phyloP scores from a whole-genome alignment of 2,888 invertebrate species.

The Saturnia pavonia region DNA sequence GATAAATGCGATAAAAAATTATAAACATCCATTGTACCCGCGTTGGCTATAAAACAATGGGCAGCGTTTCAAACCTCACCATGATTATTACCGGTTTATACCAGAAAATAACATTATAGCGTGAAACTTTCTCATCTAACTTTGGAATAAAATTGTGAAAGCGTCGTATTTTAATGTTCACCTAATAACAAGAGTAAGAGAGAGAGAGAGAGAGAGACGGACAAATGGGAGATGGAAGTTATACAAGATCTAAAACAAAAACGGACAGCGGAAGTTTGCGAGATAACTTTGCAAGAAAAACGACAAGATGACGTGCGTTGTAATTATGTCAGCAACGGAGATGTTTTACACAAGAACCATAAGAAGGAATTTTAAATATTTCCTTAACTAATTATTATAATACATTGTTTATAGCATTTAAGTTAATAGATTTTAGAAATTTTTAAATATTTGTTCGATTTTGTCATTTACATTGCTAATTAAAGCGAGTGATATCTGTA shows the following conservation, averaged over 20 bases:
- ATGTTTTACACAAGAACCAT: neutral
- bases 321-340: neutral
- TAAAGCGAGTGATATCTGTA: neutral
- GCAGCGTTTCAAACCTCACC: slow-evolving; percentile 21
- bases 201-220: neutral
- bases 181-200: slow-evolving; percentile 22
- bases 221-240: slow-evolving; percentile 3
- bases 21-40: neutral
- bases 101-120: slow-evolving; percentile 32
- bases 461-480: neutral
- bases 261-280: slow-evolving; percentile 3
- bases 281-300: slow-evolving; percentile 2
- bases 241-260: neutral
- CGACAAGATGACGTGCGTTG: neutral
- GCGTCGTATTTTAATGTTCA: slow-evolving; percentile 30
- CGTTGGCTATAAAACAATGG: slow-evolving; percentile 28
- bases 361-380: neutral
- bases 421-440: neutral
- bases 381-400: too few species aligned
- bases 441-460: neutral
- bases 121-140: slow-evolving; percentile 45
- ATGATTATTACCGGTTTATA: slow-evolving; percentile 29
- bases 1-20: neutral
- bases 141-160: slow-evolving; percentile 40
- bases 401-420: too few species aligned